phyloP scores from a whole-genome alignment of 2,888 invertebrate species.

The Plagiodera versicolora region DNA sequence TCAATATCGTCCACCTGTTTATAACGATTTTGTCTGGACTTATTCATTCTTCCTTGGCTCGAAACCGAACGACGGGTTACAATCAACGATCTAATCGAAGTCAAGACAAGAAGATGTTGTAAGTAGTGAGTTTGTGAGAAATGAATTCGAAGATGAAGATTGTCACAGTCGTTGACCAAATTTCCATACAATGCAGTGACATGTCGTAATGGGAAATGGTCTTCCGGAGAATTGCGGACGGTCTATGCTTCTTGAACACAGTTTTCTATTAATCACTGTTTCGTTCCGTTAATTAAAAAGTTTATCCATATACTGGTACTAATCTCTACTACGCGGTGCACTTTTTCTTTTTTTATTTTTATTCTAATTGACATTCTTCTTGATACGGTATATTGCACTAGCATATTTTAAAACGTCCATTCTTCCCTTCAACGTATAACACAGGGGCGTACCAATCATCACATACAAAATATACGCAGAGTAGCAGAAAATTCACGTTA shows the following conservation, averaged over 20 bases:
- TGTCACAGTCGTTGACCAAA: constrained; percentile 55
- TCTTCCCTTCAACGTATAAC: constrained; percentile 12
- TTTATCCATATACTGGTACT: constrained; percentile 49
- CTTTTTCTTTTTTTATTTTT: constrained; percentile 39
- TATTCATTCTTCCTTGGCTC: not conserved
- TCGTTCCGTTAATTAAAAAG: constrained; percentile 57
- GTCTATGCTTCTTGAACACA: constrained; percentile 52
- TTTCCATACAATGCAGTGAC: constrained; percentile 57
- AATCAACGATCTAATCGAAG: constrained; percentile 14
- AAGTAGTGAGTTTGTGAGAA: constrained; percentile 33
- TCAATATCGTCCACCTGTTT: no score
- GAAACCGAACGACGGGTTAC: constrained; percentile 3
- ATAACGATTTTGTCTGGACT: no score
- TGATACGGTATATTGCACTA: constrained; percentile 23
- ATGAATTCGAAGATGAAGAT: constrained; percentile 48
- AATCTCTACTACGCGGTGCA: constrained; percentile 42
- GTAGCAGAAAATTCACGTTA: no score
- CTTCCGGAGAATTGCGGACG: constrained; percentile 50
- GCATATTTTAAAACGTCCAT: constrained; percentile 17
- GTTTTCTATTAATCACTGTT: constrained; percentile 55
- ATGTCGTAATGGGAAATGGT: constrained; percentile 55
- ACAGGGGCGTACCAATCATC: not conserved
- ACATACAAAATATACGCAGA: not conserved
- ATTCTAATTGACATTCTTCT: constrained; percentile 38
- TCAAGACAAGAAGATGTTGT: constrained; percentile 25